Evolutionary conservation across 1,140 invertebrate genomes (phyloP), one percentile per base, ranked within the genome.

Genomic region (Patella vulgata): DNA sequence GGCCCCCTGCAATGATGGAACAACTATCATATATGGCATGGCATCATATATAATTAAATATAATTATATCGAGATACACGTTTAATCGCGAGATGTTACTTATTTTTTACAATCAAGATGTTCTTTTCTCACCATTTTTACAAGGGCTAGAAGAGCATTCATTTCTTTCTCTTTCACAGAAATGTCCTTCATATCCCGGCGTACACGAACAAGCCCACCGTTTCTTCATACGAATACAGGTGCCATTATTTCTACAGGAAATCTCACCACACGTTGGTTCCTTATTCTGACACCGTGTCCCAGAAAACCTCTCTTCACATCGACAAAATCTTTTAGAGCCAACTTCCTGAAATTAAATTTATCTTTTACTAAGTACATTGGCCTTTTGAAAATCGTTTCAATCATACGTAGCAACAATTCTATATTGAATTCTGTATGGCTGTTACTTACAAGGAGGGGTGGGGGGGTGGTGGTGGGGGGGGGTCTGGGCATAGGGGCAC

Each of bases 241-340:
- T 89, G 46, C 88, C 93, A 25, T 92, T 92, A 81, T 94, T 91
- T 6, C 87, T 85, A 80, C 95, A 97, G 0, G 93, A 92, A 19
- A 88, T 87, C 71, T 93, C 91, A 23, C 87, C 85, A 80, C 95
- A 97, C 0, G 92, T 91, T 51, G 89, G 85, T 19, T 90, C 88
- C 46, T 89, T 87, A 2, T 89, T 28, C 46, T 79, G 69, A 55
- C 78, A 80, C 23, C 67, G 68, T 0, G 52, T 31, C 1, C 78
- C 78, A 9, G 62, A 54, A 47, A 68, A 76, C 0, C 66, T 71
- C 19, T 66, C 43, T 11, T 63, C 53, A 47, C 78, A 80, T 2
- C 58, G 36, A 53, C 78, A 80, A 11, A 61, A 17, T 25, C 48
- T 61, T 12, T 42, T 27, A 12, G 31, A 92, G 88, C 80, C 91